phyloP scores from a whole-genome alignment of 2,888 invertebrate species.

The Theretra japonica region DNA sequence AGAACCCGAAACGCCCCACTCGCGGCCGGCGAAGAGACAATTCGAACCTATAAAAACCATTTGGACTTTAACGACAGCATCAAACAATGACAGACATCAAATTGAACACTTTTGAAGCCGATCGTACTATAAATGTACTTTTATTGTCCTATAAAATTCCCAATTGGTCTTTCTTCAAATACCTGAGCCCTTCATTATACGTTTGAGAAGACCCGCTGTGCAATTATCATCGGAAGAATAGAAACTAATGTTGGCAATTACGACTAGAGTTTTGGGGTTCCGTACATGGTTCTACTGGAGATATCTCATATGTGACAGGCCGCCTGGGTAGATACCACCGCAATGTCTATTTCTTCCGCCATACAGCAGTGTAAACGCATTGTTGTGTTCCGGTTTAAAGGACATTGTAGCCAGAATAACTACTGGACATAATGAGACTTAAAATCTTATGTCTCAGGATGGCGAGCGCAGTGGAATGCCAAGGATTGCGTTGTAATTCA shows the following conservation, averaged over 20 bases:
- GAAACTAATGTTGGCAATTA: constrained; percentile 4
- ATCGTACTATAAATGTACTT: constrained; percentile 43
- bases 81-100: constrained; percentile 63
- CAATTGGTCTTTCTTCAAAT: constrained; percentile 43
- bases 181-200: constrained; percentile 54
- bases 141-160: constrained; percentile 48
- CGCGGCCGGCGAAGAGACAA: constrained; percentile 37
- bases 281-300: no score
- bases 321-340: no score
- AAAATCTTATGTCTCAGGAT: no score
- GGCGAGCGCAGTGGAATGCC: no score
- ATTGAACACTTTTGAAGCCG: constrained; percentile 47
- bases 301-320: no score
- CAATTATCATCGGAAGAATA: constrained; percentile 1
- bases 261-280: not conserved
- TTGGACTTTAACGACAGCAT: constrained; percentile 75
- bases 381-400: no score
- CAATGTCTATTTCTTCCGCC: no score
- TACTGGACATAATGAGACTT: no score
- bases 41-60: constrained; percentile 70
- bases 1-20: constrained; percentile 1
- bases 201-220: constrained; percentile 20
- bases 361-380: no score
- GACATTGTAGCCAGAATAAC: no score
- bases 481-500: no score